phyloP scores from a whole-genome alignment of 1,140 invertebrate genomes.

The Alviniconcha marisindica region DNA sequence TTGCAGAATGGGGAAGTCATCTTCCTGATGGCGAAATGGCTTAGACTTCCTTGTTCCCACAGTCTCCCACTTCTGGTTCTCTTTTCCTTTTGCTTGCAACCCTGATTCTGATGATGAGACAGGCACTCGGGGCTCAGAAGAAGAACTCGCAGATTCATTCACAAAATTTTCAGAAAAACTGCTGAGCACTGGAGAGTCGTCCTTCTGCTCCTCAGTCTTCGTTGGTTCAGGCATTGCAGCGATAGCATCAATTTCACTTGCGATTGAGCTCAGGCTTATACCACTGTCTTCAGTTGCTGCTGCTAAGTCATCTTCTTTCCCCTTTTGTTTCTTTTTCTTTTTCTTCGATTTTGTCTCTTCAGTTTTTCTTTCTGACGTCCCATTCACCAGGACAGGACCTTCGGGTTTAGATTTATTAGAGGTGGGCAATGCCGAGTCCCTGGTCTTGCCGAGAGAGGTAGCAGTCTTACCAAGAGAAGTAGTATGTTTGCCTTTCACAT shows the following conservation, averaged over 20 bases:
- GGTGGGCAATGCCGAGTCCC: neutral
- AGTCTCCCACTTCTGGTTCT: constrained; percentile 31
- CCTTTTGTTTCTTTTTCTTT: constrained; percentile 71
- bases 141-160: no score
- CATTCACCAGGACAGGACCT: neutral
- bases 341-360: constrained; percentile 49
- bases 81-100: neutral
- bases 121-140: neutral
- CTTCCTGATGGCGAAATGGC: neutral
- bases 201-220: neutral
- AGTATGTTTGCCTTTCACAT: constrained; percentile 12
- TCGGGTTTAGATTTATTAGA: constrained; percentile 15
- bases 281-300: constrained; percentile 35
- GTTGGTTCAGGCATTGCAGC: neutral
- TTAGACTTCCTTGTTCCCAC: neutral
- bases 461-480: constrained; percentile 2
- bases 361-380: neutral
- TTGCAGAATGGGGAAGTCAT: constrained; percentile 25
- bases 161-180: neutral
- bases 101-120: neutral
- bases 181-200: neutral
- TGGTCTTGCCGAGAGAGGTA: constrained; percentile 18
- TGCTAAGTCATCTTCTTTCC: constrained; percentile 56
- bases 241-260: neutral
- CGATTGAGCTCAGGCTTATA: constrained; percentile 17